Evolutionary conservation across 2,888 invertebrate species (phyloP).

Genomic region (Phragmatobia fuliginosa): DNA sequence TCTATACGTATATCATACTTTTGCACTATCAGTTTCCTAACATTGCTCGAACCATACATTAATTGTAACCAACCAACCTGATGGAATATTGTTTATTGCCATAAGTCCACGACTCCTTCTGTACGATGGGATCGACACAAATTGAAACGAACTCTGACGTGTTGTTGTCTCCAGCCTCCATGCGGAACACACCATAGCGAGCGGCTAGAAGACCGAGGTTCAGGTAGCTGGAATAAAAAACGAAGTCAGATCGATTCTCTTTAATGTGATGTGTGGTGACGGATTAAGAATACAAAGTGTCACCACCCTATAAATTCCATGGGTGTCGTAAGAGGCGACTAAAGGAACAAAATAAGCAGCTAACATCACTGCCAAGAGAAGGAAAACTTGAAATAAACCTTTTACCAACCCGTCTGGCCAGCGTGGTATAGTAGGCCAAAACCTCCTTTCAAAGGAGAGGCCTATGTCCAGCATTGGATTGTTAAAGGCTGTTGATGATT

Average conservation of each 20-base stretch:
- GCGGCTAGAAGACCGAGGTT: conserved; percentile 97
- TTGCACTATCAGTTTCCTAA: neutral
- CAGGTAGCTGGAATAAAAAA: conserved; percentile 90
- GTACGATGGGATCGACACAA: conserved; percentile 94
- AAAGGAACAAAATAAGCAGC: no score
- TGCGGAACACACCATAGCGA: conserved; percentile 90
- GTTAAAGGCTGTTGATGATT: no score
- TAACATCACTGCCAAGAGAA: no score
- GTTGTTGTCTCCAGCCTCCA: conserved; percentile 76
- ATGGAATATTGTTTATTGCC: conserved; percentile 91
- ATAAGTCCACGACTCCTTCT: conserved; percentile 90
- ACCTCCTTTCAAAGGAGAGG: no score
- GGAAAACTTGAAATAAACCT: no score
- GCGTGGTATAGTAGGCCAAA: no score
- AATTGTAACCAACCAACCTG: conserved; percentile 71
- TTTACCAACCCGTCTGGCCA: no score
- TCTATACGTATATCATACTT: neutral
- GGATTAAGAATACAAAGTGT: no score
- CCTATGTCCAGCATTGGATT: no score
- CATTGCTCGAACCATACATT: neutral
- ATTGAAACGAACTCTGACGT: conserved; percentile 86
- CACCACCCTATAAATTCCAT: no score
- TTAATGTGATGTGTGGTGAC: no score
- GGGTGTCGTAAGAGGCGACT: no score
- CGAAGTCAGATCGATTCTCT: neutral